Evolutionary conservation across 30 jellyfish, hydroid and myxozoan genomes (phyloP).

Genomic region (Sanderia malayensis): DNA sequence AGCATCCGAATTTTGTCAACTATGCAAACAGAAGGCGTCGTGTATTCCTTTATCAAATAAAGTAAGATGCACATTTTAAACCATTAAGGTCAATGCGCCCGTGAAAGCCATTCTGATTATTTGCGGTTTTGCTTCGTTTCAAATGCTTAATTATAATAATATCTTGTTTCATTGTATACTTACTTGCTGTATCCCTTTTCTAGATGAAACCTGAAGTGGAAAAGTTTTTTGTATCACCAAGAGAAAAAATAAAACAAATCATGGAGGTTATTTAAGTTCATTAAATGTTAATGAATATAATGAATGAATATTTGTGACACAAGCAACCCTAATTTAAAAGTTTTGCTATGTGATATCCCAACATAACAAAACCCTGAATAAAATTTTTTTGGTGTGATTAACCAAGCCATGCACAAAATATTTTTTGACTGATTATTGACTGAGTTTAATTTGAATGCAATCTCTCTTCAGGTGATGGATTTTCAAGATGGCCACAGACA

Average conservation of each 20-base stretch:
- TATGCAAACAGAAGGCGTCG: slow-evolving; percentile 49
- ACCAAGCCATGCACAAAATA: too few species aligned
- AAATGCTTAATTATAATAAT: background rate
- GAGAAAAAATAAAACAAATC: slow-evolving; percentile 30
- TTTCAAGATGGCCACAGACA: slow-evolving; percentile 63
- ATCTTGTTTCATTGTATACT: background rate
- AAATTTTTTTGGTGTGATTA: too few species aligned
- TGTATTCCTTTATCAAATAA: slow-evolving; percentile 34
- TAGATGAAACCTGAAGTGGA: slow-evolving; percentile 65
- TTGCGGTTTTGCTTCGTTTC: background rate
- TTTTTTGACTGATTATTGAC: background rate
- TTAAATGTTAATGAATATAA: background rate
- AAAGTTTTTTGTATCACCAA: slow-evolving; percentile 40
- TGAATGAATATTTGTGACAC: too few species aligned
- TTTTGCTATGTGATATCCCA: too few species aligned
- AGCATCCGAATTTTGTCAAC: slow-evolving; percentile 49
- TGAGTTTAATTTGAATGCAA: background rate
- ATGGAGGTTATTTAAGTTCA: slow-evolving; percentile 22
- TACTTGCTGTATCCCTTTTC: background rate
- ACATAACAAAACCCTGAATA: too few species aligned
- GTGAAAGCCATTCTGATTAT: too few species aligned
- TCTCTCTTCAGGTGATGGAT: slow-evolving; percentile 25
- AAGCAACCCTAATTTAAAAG: too few species aligned
- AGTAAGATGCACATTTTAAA: too few species aligned
- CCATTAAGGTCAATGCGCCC: too few species aligned